Base-by-base conservation (phyloP, 64 coral and sea anemone species). In the Montipora efflorescens region DNA sequence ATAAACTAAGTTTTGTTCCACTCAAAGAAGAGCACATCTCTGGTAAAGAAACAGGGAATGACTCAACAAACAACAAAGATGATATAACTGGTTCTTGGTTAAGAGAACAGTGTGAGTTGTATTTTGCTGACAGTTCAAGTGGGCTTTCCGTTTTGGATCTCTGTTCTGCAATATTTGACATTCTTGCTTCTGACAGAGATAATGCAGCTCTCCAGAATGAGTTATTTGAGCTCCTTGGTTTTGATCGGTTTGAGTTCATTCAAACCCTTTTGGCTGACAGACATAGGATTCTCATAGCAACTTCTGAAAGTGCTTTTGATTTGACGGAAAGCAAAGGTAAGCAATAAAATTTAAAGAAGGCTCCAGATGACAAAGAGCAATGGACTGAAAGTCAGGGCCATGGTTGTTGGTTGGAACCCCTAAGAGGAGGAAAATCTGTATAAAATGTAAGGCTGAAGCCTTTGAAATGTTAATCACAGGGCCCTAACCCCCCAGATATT, bases 201-300 rank as follows among this genome's bases (percentile, higher is more conserved):
- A 80, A 99, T 87, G 90, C 90, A 76, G 98, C 79, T 81, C 94
- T 99, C 23, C 95, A 99, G 68, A 94, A 96, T 93, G 98, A 99
- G 5, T 74, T 99, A 76, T 94, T 96, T 89, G 98, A 99, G 16
- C 83, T 99, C 46, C 90, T 99, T 61, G 98, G 98, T 0, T 99
- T 99, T 93, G 98, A 99, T 94, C 94, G 91, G 1, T 91, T 99
- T 71, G 98, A 99, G 14, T 95, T 99, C 52, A 99, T 99, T 87
- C 87, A 95, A 89, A 89, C 94, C 6, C 79, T 99, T 8, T 76
- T 99, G 3, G 75, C 90, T 15, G 50, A 96, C 52, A 94, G 98
- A 90, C 62, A 92, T 50, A 90, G 90, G 20, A 92, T 99, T 8
- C 79, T 95, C 8, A 55, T 45, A 13, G 80, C 79, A 28, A 84